These are phyloP conservation scores for Oedothorax gibbosus DNA, from an alignment of 1,140 invertebrate genomes.

Conservation along the genomic window DNA sequence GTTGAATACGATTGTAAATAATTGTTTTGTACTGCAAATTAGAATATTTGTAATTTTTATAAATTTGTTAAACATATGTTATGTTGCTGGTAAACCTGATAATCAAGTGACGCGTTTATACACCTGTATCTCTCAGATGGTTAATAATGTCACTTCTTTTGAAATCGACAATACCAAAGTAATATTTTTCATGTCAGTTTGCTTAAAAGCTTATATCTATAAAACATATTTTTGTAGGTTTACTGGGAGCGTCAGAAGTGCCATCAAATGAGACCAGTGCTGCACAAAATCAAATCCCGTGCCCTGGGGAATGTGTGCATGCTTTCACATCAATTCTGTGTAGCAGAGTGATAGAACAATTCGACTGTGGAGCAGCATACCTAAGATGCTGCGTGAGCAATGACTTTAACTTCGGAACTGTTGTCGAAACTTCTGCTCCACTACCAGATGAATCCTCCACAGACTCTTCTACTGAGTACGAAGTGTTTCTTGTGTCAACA, in stretches of 20 bases:
- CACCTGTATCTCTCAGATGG: no score
- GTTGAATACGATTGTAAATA: no score
- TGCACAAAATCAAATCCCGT: slow-evolving; percentile 33
- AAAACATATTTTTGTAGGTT: slow-evolving; percentile 20
- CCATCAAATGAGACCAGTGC: not conserved
- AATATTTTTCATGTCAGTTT: not conserved
- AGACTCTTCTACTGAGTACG: slow-evolving; percentile 26
- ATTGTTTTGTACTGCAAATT: no score
- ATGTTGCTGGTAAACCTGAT: no score
- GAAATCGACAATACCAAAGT: no score
- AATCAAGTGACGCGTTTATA: no score
- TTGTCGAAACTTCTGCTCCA: slow-evolving; percentile 63
- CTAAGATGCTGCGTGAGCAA: slow-evolving; percentile 63
- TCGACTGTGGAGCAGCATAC: slow-evolving; percentile 61
- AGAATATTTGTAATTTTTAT: no score
- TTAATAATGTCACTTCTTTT: no score
- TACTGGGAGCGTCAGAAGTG: slow-evolving; percentile 43
- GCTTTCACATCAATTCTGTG: slow-evolving; percentile 64
- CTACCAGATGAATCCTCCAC: slow-evolving; percentile 47
- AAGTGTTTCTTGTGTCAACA: slow-evolving; percentile 29
- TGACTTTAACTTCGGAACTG: slow-evolving; percentile 61
- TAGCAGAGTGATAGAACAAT: slow-evolving; percentile 63
- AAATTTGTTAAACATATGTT: no score
- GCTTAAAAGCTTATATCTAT: not conserved
- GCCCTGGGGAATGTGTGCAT: slow-evolving; percentile 65